These are phyloP conservation scores for Entomobrya multifasciata DNA, from an alignment of 2,888 invertebrate species.

Conservation along the genomic window DNA sequence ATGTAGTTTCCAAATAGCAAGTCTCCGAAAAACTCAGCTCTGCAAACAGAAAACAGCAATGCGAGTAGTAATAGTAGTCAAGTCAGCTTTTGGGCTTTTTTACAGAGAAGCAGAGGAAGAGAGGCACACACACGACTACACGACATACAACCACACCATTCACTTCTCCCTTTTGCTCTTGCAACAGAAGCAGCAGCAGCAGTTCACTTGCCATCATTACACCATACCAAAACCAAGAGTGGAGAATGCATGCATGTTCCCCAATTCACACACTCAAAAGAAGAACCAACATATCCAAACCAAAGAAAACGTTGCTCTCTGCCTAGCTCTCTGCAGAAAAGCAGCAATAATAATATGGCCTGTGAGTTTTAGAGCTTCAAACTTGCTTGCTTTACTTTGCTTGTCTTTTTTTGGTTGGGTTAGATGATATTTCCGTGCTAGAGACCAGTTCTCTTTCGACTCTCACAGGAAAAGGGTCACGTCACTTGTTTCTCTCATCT, in stretches of 20 bases:
- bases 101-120: not conserved
- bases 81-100: slow-evolving; percentile 6
- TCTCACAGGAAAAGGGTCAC: not conserved
- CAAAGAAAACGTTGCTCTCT: not conserved
- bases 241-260: not conserved
- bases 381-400: not conserved
- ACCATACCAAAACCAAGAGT: no score
- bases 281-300: not conserved
- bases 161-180: not conserved
- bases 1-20: no score
- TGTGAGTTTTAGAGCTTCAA: not conserved
- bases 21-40: no score
- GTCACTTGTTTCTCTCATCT: not conserved
- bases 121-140: no score
- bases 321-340: not conserved
- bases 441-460: not conserved
- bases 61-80: no score
- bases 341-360: not conserved
- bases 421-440: not conserved
- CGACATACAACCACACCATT: no score
- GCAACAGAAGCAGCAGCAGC: not conserved
- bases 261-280: not conserved
- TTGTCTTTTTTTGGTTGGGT: not conserved
- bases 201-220: no score
- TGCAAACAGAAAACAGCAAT: no score